phyloP scores from a whole-genome alignment of 1,140 invertebrate species.

The Pseudobourletiella spinata region DNA sequence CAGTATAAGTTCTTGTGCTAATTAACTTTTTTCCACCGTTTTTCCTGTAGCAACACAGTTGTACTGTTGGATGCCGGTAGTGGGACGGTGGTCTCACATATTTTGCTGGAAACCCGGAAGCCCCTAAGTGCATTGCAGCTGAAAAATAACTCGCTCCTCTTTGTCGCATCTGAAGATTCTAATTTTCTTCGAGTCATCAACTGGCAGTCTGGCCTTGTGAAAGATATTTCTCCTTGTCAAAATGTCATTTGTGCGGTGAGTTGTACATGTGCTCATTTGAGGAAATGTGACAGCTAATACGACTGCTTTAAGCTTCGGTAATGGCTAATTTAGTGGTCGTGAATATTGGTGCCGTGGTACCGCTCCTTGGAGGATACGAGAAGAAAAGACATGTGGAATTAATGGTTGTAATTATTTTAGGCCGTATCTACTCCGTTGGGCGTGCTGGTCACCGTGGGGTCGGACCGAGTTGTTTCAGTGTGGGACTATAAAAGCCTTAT shows the following conservation, averaged over 20 bases:
- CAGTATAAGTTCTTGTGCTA: too few relatives aligned
- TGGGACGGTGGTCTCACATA: constrained; percentile 34
- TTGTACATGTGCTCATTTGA: neutral
- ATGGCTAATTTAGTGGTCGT: too few relatives aligned
- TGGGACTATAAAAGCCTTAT: constrained; percentile 34
- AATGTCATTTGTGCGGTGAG: constrained; percentile 35
- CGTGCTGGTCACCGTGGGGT: constrained; percentile 33
- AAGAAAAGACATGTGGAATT: too few relatives aligned
- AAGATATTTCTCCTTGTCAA: constrained; percentile 34
- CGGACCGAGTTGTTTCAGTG: constrained; percentile 33
- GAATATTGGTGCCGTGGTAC: too few relatives aligned
- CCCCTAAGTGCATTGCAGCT: constrained; percentile 31
- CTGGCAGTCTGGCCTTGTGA: constrained; percentile 34
- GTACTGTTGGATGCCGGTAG: constrained; percentile 34
- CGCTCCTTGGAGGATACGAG: too few relatives aligned
- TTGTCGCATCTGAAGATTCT: constrained; percentile 34
- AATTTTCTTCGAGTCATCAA: constrained; percentile 34
- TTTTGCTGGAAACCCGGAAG: constrained; percentile 32
- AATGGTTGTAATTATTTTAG: constrained; percentile 22
- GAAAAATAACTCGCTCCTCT: constrained; percentile 33
- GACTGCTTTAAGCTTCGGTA: too few relatives aligned
- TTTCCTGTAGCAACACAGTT: constrained; percentile 31
- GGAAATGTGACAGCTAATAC: too few relatives aligned
- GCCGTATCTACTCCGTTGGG: constrained; percentile 32
- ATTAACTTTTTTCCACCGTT: neutral